Conservation (phyloP, 2,797 vertebrate species). For the Falco novaeseelandiae region DNA sequence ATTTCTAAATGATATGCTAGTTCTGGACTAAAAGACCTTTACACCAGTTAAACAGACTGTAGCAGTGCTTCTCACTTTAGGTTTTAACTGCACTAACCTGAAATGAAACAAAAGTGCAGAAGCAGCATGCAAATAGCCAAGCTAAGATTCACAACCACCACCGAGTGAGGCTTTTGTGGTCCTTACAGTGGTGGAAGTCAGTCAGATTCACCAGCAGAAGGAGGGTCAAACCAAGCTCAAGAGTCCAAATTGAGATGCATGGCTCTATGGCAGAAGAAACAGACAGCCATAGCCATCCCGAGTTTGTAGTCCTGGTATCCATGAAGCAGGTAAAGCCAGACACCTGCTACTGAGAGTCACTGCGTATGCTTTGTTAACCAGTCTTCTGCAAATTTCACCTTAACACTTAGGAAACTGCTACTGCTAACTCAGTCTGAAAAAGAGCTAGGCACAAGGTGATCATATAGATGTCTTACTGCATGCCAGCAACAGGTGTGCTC, state of each 20-base stretch:
- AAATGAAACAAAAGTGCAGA: not conserved
- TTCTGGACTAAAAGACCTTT: not conserved
- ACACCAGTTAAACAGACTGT: not conserved
- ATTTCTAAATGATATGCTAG: not conserved
- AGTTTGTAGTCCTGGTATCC: not conserved
- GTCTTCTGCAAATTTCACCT: not conserved
- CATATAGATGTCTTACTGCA: not conserved
- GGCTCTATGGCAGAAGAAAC: not conserved
- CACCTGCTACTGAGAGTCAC: not conserved
- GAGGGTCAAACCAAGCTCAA: not conserved
- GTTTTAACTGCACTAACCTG: not conserved
- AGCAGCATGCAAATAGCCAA: not conserved
- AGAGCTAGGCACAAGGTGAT: not conserved
- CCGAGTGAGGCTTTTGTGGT: not conserved
- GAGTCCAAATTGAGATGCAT: not conserved
- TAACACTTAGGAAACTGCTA: not conserved
- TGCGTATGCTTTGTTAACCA: not conserved
- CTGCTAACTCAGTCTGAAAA: not conserved
- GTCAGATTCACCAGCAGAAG: not conserved
- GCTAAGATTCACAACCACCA: not conserved
- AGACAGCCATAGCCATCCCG: not conserved
- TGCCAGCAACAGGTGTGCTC: accelerated
- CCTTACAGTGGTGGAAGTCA: not conserved
- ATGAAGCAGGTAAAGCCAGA: not conserved
- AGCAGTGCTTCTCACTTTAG: not conserved